A percentile compares a stretch with the other conserved stretches of the same genome.
Conservation (phyloP, 2,797 vertebrate species). For the Betta splendens region DNA sequence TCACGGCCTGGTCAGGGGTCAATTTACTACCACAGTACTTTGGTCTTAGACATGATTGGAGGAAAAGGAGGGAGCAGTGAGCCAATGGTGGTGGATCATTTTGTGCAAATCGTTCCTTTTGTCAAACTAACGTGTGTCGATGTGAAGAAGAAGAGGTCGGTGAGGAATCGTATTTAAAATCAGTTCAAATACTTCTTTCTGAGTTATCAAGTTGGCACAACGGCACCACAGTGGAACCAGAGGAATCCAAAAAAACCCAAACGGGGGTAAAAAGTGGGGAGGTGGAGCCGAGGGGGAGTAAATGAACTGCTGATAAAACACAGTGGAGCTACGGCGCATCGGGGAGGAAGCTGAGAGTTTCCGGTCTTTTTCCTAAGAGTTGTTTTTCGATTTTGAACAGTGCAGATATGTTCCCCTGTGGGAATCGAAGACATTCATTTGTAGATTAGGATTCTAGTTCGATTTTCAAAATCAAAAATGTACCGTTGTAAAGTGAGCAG, state of each 20-base stretch:
- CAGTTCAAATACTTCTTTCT: slow-evolving; percentile 57
- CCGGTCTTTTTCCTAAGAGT: slow-evolving; percentile 64
- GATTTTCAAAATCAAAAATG: slow-evolving; percentile 81
- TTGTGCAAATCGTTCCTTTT: slow-evolving; percentile 78
- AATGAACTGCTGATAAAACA: slow-evolving; percentile 56
- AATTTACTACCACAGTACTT: slow-evolving; percentile 83
- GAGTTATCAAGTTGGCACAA: slow-evolving; percentile 69
- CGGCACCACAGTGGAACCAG: slow-evolving; percentile 79
- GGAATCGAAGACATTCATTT: slow-evolving; percentile 81
- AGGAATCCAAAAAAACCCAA: slow-evolving; percentile 37
- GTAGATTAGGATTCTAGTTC: slow-evolving; percentile 76
- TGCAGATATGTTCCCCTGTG: slow-evolving; percentile 76
- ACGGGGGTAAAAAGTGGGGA: slow-evolving; percentile 45
- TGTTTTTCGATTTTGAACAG: slow-evolving; percentile 78
- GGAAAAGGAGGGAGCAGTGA: slow-evolving; percentile 58
- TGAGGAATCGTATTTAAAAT: slow-evolving; percentile 61
- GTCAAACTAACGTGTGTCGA: slow-evolving; percentile 62
- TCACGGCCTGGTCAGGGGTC: slow-evolving; percentile 46
- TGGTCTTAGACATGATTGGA: slow-evolving; percentile 81
- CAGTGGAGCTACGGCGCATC: slow-evolving; percentile 75
- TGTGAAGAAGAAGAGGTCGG: slow-evolving; percentile 57
- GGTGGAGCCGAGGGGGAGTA: slow-evolving; percentile 8
- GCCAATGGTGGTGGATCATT: slow-evolving; percentile 67
- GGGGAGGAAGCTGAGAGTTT: slow-evolving; percentile 68
- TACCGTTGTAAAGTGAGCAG: slow-evolving; percentile 66